Percentiles rank a stretch among this genome's conserved stretches.
Conservation (phyloP, 2,888 invertebrate genomes). For the Sacculina carcini region DNA sequence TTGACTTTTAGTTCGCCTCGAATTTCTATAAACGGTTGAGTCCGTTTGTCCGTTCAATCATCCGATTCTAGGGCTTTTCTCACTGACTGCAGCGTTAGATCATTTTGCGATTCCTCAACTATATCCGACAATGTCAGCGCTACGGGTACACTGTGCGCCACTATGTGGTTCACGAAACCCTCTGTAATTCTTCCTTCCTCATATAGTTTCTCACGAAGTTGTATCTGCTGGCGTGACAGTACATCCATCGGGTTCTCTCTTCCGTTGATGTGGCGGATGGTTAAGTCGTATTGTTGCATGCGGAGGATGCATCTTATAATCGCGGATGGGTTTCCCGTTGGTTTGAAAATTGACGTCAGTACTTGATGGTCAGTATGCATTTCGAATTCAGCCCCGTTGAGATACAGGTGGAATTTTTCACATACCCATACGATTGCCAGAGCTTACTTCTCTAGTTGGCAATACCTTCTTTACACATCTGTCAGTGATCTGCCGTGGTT, state of each 20-base stretch:
- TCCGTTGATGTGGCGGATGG: constrained; percentile 3
- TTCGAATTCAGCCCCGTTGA: not conserved
- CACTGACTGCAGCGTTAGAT: not conserved
- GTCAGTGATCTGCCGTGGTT: constrained; percentile 5
- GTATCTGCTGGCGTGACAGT: constrained; percentile 3
- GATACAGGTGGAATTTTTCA: constrained; percentile 7
- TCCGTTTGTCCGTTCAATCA: not conserved
- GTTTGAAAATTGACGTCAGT: constrained; percentile 2
- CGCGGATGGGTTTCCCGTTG: constrained; percentile 2
- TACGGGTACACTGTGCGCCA: too few relatives aligned
- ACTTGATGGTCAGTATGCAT: constrained; percentile 7
- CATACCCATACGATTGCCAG: constrained; percentile 8
- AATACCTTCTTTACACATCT: constrained; percentile 5
- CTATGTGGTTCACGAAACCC: not conserved
- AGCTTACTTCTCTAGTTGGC: constrained; percentile 6
- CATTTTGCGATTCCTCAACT: not conserved
- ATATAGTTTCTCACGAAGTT: not conserved
- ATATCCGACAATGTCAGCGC: constrained; percentile 1
- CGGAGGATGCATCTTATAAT: not conserved
- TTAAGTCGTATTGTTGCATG: constrained; percentile 3
- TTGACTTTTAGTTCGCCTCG: not conserved
- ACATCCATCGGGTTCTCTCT: constrained; percentile 2
- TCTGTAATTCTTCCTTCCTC: not conserved
- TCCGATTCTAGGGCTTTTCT: not conserved
- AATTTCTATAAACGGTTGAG: not conserved